Evolutionary conservation across 2,113 vertebrate species (phyloP).

Genomic region (Accipiter cooperii): DNA sequence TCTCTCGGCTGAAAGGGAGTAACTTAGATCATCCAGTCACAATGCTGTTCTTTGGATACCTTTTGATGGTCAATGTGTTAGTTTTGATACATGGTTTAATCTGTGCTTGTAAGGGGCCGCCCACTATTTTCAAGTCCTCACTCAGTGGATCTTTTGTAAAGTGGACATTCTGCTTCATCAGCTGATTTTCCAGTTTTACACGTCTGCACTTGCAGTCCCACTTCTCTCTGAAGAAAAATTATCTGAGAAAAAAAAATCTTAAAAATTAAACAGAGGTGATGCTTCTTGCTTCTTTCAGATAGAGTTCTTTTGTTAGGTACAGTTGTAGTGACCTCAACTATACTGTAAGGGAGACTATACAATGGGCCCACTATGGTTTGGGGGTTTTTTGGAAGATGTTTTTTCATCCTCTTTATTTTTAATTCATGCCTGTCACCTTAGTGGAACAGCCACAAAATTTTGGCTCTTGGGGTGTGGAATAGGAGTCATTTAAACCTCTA

Average conservation of each 20-base stretch:
- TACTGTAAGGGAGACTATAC: background rate
- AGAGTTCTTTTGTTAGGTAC: background rate
- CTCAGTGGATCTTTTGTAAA: slow-evolving; percentile 2
- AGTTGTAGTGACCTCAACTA: background rate
- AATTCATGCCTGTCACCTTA: background rate
- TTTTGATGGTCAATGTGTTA: background rate
- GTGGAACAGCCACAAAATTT: background rate
- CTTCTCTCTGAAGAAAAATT: background rate
- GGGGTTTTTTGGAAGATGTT: background rate
- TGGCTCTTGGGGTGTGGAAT: background rate
- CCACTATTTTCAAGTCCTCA: background rate
- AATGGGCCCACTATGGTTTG: background rate
- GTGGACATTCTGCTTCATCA: background rate
- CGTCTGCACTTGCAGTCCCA: background rate
- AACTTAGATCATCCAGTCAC: slow-evolving; percentile 31
- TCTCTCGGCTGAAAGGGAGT: slow-evolving; percentile 53
- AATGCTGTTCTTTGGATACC: background rate
- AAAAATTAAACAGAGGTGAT: background rate
- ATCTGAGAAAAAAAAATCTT: background rate
- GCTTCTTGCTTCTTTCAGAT: background rate
- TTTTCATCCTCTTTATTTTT: background rate
- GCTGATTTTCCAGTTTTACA: slow-evolving; percentile 13
- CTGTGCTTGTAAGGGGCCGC: background rate
- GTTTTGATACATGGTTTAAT: slow-evolving; percentile 44
- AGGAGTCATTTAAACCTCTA: background rate